Base-by-base conservation (phyloP, 2,113 vertebrate genomes). In the Gopherus evgoodei region DNA sequence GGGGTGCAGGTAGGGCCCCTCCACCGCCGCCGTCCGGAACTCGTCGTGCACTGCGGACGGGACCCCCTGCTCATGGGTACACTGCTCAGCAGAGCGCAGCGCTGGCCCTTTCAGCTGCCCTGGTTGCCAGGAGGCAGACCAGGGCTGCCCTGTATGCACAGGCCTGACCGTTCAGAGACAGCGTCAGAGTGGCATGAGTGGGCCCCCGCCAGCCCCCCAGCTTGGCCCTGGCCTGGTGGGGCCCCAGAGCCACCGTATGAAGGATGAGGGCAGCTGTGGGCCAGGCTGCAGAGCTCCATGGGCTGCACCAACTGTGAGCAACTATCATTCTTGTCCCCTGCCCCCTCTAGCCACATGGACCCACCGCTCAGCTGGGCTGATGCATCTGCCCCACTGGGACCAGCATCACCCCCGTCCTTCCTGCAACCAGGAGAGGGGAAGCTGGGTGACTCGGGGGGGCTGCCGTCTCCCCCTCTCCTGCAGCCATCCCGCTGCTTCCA, bases 1-100 rank as follows among this genome's bases (percentile, higher is more conserved):
- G 11, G 98, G 65, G 4, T 98, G 99, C 35, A 98, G 98, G 96
- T 99, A 99, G 1, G 99, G 99, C 2, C 99, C 99, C 59, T 99
- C 99, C 95, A 99, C 99, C 0, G 99, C 98, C 0, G 99, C 99
- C 1, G 98, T 99, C 80, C 99, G 99, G 81, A 99, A 99, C 97
- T 99, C 99, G 1, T 99, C 99, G 0, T 99, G 99, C 94, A 99
- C 99, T 99, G 94, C 0, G 42, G 49, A 96, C 0, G 1, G 47
- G 27, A 53, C 38, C 50, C 81, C 80, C 80, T 6, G 56, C 25
- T 49, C 49, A n/a, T 85, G 57, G 53, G 7, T 54, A 21, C 21
- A 2, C 11, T 90, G 59, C 22, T 1, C 31, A 31, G 57, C 86
- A 86, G 9, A 79, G 1, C 56, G 53, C 56, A 78, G 89, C 79